Base-by-base conservation (phyloP, 2,113 vertebrate species). In the Pterophyllum scalare region DNA sequence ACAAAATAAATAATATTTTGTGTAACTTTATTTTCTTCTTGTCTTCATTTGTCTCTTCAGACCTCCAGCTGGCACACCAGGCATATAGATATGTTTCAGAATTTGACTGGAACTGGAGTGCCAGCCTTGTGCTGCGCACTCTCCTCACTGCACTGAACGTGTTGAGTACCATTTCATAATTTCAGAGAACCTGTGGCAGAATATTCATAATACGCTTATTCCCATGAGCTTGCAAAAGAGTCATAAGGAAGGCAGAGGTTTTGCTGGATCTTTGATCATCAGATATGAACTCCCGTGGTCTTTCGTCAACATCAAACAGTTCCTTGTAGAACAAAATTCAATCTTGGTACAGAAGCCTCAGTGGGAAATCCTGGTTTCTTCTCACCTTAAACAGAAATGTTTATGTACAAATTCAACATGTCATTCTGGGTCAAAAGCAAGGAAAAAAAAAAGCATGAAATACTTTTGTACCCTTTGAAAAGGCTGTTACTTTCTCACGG, bases 401-500 rank as follows among this genome's bases (percentile, higher is more conserved):
- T 38, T 59, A 43, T 26, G 19, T 76, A 35, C 8, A n/a, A 26
- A 52, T 74, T 70, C 26, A 40, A 20, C 20, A 61, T 0, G 2
- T 40, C 65, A 76, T 24, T 46, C 65, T 72, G 43, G 52, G 49
- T 75, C 19, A 70, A 35, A 67, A 9, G 35, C 35, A 35, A 58
- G 0, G 62, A 8, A 77, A 43, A 24, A 57, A 60, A 77, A 72
- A 52, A 82, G 57, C 74, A 72, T 65, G 75, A 80, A 86, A 78
- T 60, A 28, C 38, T 90, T 89, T 75, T 33, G 7, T 77, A 59
- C 75, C 56, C 79, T 65, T 78, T 92, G 86, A 93, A 93, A 91
- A 88, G 90, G 83, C 81, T 79, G 74, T 72, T 72, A 79, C 87
- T 94, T 94, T 95, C 94, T 93, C 93, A 92, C 77, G 79, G 87